Base-by-base conservation (phyloP, 2,113 vertebrate species). In the Illadopsis cleaveri region DNA sequence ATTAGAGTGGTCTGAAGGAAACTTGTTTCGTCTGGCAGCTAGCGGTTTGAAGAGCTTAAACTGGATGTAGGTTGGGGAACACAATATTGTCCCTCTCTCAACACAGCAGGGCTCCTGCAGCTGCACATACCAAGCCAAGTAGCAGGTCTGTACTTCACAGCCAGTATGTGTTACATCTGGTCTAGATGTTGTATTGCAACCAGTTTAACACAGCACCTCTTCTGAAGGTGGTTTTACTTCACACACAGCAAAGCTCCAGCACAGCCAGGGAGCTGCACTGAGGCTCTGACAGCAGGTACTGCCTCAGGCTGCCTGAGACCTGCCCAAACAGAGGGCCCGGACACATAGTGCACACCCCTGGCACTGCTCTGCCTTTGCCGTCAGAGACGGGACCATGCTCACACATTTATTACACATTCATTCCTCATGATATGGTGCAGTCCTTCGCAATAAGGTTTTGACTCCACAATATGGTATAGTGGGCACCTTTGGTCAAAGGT, bases 41-140 rank as follows among this genome's bases (percentile, higher is more conserved):
- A 38, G 40, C 8, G 10, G 31, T 57, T 47, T 35, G 58, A 79
- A 87, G 48, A 69, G 8, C 23, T 42, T 45, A 23, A 19, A 28
- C 4, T 14, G 28, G 57, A 7, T 2, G 23, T 35, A 37, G 45
- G 4, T 30, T 15, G 16, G 27, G 0, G 2, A 21, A 64, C 11
- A 8, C 24, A 35, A 21, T 18, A 7, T 0, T 9, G 56, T 30
- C 21, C 5, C 16, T 30, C 20, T 77, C 3, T 2, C 25, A 13
- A 11, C 0, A 0, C 3, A 1, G 31, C 9, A 45, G 48, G 38
- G 16, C 24, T 35, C 56, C 53, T 13, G 6, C 18, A 15, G 45
- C 23, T 53, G 23, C 11, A 42, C 20, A 13, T 2, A 13, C 16
- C 12, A 27, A 54, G 45, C 15, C 72, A 37, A 42, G 38, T 0